phyloP scores from a whole-genome alignment of 2,888 invertebrate genomes.

The Clivina fossor region DNA sequence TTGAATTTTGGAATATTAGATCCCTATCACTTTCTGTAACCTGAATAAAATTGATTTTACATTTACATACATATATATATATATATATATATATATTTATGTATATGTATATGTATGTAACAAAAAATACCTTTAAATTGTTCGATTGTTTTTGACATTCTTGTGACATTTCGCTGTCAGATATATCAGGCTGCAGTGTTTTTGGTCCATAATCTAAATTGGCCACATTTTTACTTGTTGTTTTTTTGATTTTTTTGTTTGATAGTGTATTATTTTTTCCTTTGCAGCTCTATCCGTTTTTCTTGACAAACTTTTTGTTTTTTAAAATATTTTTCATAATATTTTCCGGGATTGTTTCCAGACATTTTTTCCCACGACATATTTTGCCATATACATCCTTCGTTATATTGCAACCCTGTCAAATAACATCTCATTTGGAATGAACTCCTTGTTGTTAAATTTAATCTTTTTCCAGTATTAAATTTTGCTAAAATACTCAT shows the following conservation, averaged over 20 bases:
- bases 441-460: background rate
- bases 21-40: background rate
- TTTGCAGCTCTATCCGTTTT: background rate
- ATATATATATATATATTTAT: too few relatives aligned
- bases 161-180: background rate
- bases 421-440: background rate
- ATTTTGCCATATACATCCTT: background rate
- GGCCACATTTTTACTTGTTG: background rate
- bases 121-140: background rate
- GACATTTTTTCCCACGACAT: background rate
- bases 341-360: background rate
- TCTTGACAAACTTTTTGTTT: background rate
- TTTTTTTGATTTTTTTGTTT: background rate
- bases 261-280: background rate
- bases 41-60: background rate
- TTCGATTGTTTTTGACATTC: background rate
- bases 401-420: background rate
- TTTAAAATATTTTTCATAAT: background rate
- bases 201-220: constrained; percentile 1
- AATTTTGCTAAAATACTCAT: constrained; percentile 4
- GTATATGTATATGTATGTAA: too few relatives aligned
- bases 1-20: background rate
- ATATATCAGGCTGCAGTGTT: background rate
- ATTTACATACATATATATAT: background rate
- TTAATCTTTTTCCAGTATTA: constrained; percentile 2